phyloP scores from a whole-genome alignment of 2,797 vertebrate species.

The Notamacropus eugenii region DNA sequence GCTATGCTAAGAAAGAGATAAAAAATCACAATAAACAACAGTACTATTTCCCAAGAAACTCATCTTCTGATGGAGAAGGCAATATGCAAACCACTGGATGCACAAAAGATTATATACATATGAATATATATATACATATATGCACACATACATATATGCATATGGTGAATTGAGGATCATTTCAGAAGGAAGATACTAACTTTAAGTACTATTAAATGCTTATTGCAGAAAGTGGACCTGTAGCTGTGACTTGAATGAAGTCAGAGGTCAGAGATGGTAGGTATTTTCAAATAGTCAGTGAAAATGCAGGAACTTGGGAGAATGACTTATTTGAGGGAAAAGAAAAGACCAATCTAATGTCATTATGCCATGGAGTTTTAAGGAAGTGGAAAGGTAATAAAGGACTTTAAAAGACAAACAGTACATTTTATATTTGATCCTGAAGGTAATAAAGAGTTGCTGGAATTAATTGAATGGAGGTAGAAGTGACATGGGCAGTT shows the following conservation, averaged over 20 bases:
- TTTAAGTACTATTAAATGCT: neutral
- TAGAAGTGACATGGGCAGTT: neutral
- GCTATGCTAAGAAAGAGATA: neutral
- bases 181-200: neutral
- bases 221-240: neutral
- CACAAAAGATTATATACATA: neutral
- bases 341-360: neutral
- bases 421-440: neutral
- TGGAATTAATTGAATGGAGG: neutral
- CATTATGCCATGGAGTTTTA: neutral
- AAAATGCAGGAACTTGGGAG: neutral
- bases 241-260: neutral
- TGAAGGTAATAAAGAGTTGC: neutral
- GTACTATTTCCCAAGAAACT: neutral
- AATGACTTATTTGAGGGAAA: neutral
- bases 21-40: neutral
- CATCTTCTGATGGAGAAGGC: neutral
- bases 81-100: neutral
- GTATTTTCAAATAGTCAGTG: neutral
- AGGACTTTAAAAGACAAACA: neutral
- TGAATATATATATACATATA: neutral
- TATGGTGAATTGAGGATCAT: neutral
- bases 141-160: neutral
- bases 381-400: neutral
- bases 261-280: neutral